Evolutionary conservation across 2,113 vertebrate genomes (phyloP).

Genomic region (Nyctibius bracteatus): DNA sequence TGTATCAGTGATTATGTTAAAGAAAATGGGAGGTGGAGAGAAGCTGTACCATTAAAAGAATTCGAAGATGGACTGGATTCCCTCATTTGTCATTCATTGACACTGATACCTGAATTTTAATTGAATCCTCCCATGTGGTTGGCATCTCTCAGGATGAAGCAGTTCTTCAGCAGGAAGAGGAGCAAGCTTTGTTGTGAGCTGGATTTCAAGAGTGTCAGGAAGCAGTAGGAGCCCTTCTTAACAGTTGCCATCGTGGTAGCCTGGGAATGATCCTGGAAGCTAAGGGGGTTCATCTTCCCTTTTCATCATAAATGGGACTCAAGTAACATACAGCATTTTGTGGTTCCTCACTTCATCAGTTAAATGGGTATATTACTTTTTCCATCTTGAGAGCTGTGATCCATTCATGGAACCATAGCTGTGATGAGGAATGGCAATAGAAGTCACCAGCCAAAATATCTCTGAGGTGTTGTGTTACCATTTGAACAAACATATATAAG

Average conservation of each 20-base stretch:
- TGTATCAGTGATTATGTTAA: background rate
- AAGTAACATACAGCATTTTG: background rate
- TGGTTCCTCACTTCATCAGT: background rate
- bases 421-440: background rate
- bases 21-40: background rate
- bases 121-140: background rate
- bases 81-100: conserved; percentile 41
- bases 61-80: background rate
- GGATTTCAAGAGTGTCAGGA: background rate
- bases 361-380: background rate
- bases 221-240: background rate
- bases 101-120: conserved; percentile 21
- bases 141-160: background rate
- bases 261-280: background rate
- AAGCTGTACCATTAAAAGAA: background rate
- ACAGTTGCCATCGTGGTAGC: background rate
- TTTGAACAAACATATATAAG: background rate
- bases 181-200: background rate
- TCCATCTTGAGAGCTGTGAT: accelerated
- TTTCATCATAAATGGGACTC: background rate
- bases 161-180: background rate
- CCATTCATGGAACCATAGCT: background rate
- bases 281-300: background rate
- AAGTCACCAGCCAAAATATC: background rate
- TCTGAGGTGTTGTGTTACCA: background rate